Conservation (phyloP, 2,888 invertebrate genomes). For the Gandaritis pyraliata region DNA sequence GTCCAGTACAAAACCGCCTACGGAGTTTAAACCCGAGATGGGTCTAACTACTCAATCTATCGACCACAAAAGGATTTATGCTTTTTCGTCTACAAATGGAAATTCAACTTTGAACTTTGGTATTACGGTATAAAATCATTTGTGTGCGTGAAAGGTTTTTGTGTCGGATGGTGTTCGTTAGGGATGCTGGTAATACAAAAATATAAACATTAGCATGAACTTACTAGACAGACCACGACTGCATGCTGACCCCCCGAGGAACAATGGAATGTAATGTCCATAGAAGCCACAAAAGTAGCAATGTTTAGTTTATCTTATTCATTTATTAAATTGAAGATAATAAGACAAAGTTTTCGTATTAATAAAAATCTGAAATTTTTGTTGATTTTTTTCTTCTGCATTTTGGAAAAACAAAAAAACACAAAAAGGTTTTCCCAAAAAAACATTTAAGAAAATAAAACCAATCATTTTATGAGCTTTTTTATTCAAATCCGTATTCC, state of each 20-base stretch:
- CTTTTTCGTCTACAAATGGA: neutral
- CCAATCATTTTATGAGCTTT: neutral
- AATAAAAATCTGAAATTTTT: too few species aligned
- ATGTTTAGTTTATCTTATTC: slow-evolving; percentile 20
- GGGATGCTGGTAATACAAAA: slow-evolving; percentile 58
- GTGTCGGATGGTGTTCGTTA: slow-evolving; percentile 2
- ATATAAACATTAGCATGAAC: slow-evolving; percentile 78
- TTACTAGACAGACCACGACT: slow-evolving; percentile 57
- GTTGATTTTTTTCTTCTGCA: too few species aligned
- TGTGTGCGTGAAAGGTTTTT: neutral
- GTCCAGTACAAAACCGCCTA: slow-evolving; percentile 77
- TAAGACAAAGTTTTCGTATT: neutral
- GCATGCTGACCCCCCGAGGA: slow-evolving; percentile 40
- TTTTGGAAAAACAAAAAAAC: too few species aligned
- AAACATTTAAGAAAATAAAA: neutral
- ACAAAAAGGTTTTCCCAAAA: neutral
- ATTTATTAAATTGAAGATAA: slow-evolving; percentile 7
- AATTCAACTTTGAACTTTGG: slow-evolving; percentile 9
- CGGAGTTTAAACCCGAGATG: slow-evolving; percentile 52
- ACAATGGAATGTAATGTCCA: slow-evolving; percentile 42
- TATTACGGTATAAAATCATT: neutral
- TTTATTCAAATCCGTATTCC: slow-evolving; percentile 6
- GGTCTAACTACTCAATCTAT: slow-evolving; percentile 26
- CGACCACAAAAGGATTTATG: slow-evolving; percentile 20
- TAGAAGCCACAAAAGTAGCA: slow-evolving; percentile 22